Conservation (phyloP, 2,113 vertebrate species). For the Python bivittatus region DNA sequence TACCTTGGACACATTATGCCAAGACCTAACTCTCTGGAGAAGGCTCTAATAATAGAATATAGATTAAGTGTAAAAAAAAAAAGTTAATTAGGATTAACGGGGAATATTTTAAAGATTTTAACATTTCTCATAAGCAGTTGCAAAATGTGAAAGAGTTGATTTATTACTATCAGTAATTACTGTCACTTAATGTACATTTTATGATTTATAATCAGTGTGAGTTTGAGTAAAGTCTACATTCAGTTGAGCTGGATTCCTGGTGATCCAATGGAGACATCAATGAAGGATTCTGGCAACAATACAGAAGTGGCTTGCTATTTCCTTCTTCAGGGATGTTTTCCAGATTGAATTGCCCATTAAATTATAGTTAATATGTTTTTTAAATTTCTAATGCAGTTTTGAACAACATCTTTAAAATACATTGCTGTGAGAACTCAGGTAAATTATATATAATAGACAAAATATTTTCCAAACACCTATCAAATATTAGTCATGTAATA, state of each 20-base stretch:
- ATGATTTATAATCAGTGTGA: not conserved
- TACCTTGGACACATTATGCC: not conserved
- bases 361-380: too few species aligned
- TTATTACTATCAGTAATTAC: not conserved
- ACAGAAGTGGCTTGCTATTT: too few species aligned
- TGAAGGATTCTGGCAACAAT: too few species aligned
- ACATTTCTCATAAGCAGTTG: not conserved
- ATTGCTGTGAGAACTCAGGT: not conserved
- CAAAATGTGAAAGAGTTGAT: not conserved
- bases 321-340: too few species aligned
- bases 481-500: not conserved
- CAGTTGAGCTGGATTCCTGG: too few species aligned
- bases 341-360: too few species aligned
- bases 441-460: not conserved
- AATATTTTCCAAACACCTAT: not conserved
- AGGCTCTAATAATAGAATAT: too few species aligned
- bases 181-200: too few species aligned
- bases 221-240: not conserved
- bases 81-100: not conserved
- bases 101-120: not conserved
- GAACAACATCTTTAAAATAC: not conserved
- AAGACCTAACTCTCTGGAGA: not conserved
- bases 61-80: not conserved
- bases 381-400: too few species aligned
- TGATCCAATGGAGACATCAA: not conserved